Evolutionary conservation across 2,888 invertebrate species (phyloP).

Genomic region (Melinopterus prodromus): DNA sequence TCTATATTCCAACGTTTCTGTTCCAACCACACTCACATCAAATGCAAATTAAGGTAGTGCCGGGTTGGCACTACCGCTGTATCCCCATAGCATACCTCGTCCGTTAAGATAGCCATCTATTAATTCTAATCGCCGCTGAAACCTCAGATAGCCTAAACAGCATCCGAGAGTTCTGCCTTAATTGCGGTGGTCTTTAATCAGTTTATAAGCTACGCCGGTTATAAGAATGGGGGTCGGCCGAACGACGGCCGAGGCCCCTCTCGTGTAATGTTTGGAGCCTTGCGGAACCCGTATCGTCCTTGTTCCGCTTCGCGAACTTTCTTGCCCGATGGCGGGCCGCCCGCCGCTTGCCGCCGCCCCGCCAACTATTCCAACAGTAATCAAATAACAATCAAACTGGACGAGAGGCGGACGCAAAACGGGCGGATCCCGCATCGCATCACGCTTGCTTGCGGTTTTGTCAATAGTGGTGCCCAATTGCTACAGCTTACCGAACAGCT

Average conservation of each 20-base stretch:
- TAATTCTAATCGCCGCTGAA: constrained; percentile 16
- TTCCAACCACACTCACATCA: background rate
- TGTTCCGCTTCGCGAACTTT: background rate
- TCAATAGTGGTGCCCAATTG: constrained; percentile 43
- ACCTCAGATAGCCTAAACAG: constrained; percentile 8
- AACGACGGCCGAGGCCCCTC: background rate
- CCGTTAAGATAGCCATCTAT: constrained; percentile 19
- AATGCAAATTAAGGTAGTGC: background rate
- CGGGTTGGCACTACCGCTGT: background rate
- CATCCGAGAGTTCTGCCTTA: constrained; percentile 11
- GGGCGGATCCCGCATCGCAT: background rate
- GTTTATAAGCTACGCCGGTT: constrained; percentile 26
- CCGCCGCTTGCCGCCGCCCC: constrained; percentile 28
- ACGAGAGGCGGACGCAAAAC: constrained; percentile 21
- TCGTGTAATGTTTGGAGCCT: background rate
- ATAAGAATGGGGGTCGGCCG: constrained; percentile 29
- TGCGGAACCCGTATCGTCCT: background rate
- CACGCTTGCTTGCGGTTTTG: constrained; percentile 35
- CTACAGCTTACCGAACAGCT: background rate
- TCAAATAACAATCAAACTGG: constrained; percentile 51
- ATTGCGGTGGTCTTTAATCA: constrained; percentile 29
- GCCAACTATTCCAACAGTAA: constrained; percentile 48
- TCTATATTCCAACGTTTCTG: background rate
- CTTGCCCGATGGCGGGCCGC: constrained; percentile 20
- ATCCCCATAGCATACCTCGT: constrained; percentile 12